Evolutionary conservation across 2,797 vertebrate species (phyloP), one percentile per base, ranked within the genome.

Genomic region (Bufotes viridis): DNA sequence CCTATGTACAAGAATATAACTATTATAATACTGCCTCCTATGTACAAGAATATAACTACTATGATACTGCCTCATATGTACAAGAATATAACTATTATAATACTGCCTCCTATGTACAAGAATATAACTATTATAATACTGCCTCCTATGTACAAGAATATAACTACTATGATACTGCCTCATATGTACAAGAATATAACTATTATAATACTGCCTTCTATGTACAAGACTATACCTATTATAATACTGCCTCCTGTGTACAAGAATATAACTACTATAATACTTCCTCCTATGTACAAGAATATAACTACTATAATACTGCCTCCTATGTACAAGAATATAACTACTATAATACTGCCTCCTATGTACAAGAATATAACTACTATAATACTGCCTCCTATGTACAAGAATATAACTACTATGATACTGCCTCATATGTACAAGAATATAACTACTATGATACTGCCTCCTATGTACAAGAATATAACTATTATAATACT

Each of bases 401-500:
- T 67, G 13, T 67, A 67, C 63, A 67, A 67, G n/a, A 67, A 24
- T 67, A 67, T 67, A 67, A 12, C 63, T 67, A 67, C 63, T 67
- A 67, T 26, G 26, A 67, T 67, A 67, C 63, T 67, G n/a, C n/a
- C 57, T 67, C 22, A n/a, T 67, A 67, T 67, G 13, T 67, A 67
- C 63, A 67, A 67, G 63, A 67, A 24, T 67, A 67, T 67, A 67
- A 67, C n/a, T 67, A 12, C 63, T 67, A 67, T 67, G 24, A 67
- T 67, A 67, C 60, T 61, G 20, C 1, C 60, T 18, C 58, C 15
- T 60, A 18, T 24, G 4, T 67, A 67, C 63, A 26, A 67, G 63
- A 67, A 67, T 65, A 65, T 65, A 65, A 65, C 63, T 65, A 65
- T 22, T 65, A n/a, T 65, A 65, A 65, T 65, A 65, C 63, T 65